These are phyloP conservation scores for Macrostomum lignano DNA, from an alignment of 1,140 invertebrate genomes.

Conservation along the genomic window DNA sequence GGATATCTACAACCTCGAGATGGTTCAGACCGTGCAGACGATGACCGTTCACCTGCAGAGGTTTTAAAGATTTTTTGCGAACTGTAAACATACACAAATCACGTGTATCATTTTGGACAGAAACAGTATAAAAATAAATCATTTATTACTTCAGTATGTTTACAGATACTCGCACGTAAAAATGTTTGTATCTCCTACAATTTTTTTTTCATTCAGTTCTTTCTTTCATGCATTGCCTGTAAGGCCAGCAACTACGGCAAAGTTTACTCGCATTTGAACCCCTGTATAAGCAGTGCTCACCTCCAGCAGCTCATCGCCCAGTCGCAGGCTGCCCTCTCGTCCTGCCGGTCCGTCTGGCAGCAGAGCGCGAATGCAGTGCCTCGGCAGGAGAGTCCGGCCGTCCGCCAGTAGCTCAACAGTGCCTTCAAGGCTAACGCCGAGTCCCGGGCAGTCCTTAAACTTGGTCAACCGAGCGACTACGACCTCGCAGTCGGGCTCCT, in stretches of 20 bases:
- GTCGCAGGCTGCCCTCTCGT: conserved; percentile 43
- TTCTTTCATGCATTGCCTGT: too few species aligned
- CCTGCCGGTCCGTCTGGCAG: conserved; percentile 74
- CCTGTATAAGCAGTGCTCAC: too few species aligned
- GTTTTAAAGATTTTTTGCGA: background rate
- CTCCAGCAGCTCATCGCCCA: conserved; percentile 61
- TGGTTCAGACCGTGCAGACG: conserved; percentile 78
- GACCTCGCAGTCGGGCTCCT: too few species aligned
- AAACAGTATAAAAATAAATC: too few species aligned
- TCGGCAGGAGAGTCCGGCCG: conserved; percentile 36
- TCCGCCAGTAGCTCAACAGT: conserved; percentile 46
- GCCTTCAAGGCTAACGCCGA: conserved; percentile 79
- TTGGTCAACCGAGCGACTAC: conserved; percentile 52
- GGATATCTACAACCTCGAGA: conserved; percentile 66
- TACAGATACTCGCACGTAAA: too few species aligned
- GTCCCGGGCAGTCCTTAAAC: conserved; percentile 52
- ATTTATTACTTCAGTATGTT: too few species aligned
- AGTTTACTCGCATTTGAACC: too few species aligned
- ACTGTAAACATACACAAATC: conserved; percentile 7
- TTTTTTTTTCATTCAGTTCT: too few species aligned
- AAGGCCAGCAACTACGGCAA: too few species aligned
- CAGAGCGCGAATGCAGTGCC: conserved; percentile 44
- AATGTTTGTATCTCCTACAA: too few species aligned
- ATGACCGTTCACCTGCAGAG: conserved; percentile 59
- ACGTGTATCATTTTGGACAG: too few species aligned